Evolutionary conservation across 2,888 invertebrate genomes (phyloP), one percentile per base, ranked within the genome.

Genomic region (Sesia bembeciformis): DNA sequence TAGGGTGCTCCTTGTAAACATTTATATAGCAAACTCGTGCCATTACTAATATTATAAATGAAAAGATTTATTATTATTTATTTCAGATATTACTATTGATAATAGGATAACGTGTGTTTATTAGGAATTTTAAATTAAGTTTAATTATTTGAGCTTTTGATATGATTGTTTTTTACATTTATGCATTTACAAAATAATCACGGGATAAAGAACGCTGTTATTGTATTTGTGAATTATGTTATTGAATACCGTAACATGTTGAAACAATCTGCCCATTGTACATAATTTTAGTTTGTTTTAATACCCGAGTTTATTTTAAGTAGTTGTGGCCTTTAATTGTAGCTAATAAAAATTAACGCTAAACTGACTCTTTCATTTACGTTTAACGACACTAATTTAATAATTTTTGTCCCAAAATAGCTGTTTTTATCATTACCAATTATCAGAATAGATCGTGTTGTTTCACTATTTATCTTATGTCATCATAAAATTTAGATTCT

Each of bases 311-410:
- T 67, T 64, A 63, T 64, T 62, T 70, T 23, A 67, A 70, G 62
- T 60, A 65, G 62, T 71, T 66, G 68, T 81, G 76, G 75, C 73
- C 76, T 78, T 70, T 76, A 77, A 73, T 74, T 65, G 68, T 76
- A 78, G 75, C 78, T 81, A 84, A 84, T 84, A 84, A 82, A 84
- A 70, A 74, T 75, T 64, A 64, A 65, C 59, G 52, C 53, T 51
- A 58, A 52, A 23, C 23, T 23, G 50, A 58, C 54, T 40, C 54
- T 49, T 54, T 52, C 53, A 41, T 54, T 38, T 54, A 42, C 23
- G 23, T 23, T 23, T 23, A 23, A 23, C 23, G 23, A 23, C 23
- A 23, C 23, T 23, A 23, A 23, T 23, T 23, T 23, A 23, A 23
- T 23, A 23, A 1, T 1, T 23, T 23, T 23, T 23, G 23, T 23